Evolutionary conservation across 2,888 invertebrate genomes (phyloP), one percentile per base, ranked within the genome.

Genomic region (Nephrotoma guestfalica): DNA sequence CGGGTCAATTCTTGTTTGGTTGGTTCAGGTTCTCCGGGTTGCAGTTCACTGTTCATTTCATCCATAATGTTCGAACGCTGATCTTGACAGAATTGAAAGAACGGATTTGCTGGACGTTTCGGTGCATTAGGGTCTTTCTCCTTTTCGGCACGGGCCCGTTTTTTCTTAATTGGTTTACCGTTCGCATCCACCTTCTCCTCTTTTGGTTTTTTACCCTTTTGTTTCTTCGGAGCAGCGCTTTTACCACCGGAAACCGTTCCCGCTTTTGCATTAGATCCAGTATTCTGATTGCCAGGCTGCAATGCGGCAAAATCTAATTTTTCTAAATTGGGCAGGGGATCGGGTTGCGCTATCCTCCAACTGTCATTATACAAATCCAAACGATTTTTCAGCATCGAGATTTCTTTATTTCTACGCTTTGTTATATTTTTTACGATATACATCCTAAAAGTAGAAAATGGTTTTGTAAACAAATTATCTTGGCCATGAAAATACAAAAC

Each of bases 61-160:
- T 95, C 94, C 91, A 95, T 94, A 41, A 95, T 93, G 18, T 95
- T 90, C n/a, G 95, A 95, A 87, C 96, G 92, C 89, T 96, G 95
- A 89, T 96, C 95, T 92, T 96, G 95, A 88, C 96, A 96, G 90
- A 95, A 96, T 91, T 96, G 95, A 89, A 96, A 95, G 91, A 96
- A 96, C 86, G 96, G 96, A 93, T 96, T 96, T 86, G 95, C 95
- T 0, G 96, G 96, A 88, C 95, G 93, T 90, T 96, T 96, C 0
- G 96, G 96, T 86, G 95, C 95, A 91, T 95, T 95, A 0, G 95
- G 95, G 91, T 96, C 96, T 89, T 92, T 92, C 88, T 93, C 93
- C 83, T 87, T 84, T 42, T 84, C 84, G 15, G 84, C 15, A 2
- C 42, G 41, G 6, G 84, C 42, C 9, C 84, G 41, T 84, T 84